Evolutionary conservation across 2,113 vertebrate species (phyloP).

Genomic region (Cryptomyrus ogoouensis): DNA sequence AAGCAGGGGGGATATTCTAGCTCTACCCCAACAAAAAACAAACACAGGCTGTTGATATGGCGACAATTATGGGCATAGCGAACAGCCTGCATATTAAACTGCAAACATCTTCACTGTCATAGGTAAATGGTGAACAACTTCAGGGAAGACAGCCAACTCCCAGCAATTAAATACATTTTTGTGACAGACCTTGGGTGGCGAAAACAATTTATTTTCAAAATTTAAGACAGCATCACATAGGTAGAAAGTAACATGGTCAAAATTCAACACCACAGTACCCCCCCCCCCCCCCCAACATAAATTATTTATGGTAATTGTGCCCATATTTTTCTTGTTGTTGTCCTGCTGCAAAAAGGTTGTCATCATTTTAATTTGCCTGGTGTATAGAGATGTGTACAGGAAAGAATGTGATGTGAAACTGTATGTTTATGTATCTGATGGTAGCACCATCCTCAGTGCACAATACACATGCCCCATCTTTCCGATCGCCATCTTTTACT

Average conservation of each 20-base stretch:
- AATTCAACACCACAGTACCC: background rate
- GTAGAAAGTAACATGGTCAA: background rate
- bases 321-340: background rate
- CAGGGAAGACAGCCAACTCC: background rate
- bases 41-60: background rate
- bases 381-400: background rate
- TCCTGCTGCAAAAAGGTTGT: slow-evolving; percentile 12
- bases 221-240: background rate
- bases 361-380: background rate
- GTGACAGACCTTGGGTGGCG: background rate
- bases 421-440: background rate
- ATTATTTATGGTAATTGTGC: background rate
- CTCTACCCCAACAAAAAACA: background rate
- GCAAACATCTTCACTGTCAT: background rate
- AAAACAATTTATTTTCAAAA: background rate
- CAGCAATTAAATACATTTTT: background rate
- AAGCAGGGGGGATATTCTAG: background rate
- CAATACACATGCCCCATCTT: background rate
- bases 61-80: background rate
- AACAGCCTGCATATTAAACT: background rate
- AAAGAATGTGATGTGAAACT: background rate
- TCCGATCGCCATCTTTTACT: background rate
- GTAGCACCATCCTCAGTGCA: background rate
- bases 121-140: background rate
- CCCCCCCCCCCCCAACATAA: background rate